Percentiles rank a stretch among this genome's conserved stretches.
phyloP scores from a whole-genome alignment of 2,888 invertebrate genomes.

The Alcis repandata region DNA sequence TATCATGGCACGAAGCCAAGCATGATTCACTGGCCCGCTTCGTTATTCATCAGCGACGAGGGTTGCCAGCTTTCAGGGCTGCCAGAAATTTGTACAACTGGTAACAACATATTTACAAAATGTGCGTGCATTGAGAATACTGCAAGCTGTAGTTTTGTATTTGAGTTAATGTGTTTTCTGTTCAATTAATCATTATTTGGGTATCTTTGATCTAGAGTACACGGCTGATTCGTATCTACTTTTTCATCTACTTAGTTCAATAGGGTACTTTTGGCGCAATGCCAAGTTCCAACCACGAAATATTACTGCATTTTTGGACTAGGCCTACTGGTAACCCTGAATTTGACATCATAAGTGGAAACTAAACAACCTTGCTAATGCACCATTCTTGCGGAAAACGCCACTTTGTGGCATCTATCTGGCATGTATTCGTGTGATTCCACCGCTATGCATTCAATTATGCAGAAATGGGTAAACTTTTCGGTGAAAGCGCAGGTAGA shows the following conservation, averaged over 20 bases:
- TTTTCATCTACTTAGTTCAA: too few relatives aligned
- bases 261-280: not conserved
- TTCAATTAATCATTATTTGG: not conserved
- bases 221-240: too few relatives aligned
- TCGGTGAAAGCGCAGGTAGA: not conserved
- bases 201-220: not conserved
- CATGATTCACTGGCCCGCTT: constrained; percentile 55
- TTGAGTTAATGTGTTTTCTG: too few relatives aligned
- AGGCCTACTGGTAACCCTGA: constrained; percentile 44
- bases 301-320: constrained; percentile 3
- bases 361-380: constrained; percentile 32
- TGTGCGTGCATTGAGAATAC: not conserved
- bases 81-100: constrained; percentile 40
- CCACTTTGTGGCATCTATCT: constrained; percentile 27
- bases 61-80: constrained; percentile 43
- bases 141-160: too few relatives aligned
- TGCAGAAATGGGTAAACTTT: constrained; percentile 34
- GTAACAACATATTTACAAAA: not conserved
- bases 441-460: constrained; percentile 37
- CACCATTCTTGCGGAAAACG: constrained; percentile 33
- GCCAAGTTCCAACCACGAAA: constrained; percentile 5
- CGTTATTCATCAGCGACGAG: constrained; percentile 22
- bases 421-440: constrained; percentile 38
- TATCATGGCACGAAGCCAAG: constrained; percentile 61
- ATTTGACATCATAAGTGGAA: constrained; percentile 56